phyloP scores from a whole-genome alignment of 2,113 vertebrate species.

The Origma solitaria region DNA sequence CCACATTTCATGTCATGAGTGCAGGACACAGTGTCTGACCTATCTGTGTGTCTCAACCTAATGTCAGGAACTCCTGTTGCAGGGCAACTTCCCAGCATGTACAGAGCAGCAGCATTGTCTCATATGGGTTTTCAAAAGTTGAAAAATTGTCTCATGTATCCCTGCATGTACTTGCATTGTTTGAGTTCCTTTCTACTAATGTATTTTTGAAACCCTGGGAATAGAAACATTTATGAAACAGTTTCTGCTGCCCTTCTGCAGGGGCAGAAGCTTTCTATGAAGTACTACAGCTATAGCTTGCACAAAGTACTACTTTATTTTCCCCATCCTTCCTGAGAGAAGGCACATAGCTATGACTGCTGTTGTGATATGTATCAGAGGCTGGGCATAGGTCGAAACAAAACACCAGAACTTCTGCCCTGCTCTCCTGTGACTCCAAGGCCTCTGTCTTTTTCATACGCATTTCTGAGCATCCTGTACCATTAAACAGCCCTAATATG shows the following conservation, averaged over 20 bases:
- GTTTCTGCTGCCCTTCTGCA: not conserved
- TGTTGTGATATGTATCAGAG: not conserved
- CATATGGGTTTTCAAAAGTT: not conserved
- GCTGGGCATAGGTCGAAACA: not conserved
- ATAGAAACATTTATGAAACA: not conserved
- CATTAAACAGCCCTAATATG: constrained; percentile 7
- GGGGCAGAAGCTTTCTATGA: not conserved
- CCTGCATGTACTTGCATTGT: not conserved
- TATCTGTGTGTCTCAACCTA: not conserved
- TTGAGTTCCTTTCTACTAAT: not conserved
- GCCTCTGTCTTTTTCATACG: not conserved
- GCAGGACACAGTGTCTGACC: not conserved
- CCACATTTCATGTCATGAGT: not conserved
- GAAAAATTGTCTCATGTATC: not conserved
- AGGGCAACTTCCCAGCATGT: not conserved
- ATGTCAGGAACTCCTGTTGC: not conserved
- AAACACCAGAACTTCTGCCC: not conserved
- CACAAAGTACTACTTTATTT: not conserved
- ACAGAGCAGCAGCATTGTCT: not conserved
- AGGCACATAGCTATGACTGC: not conserved
- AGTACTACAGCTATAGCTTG: not conserved
- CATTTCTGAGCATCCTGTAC: not conserved
- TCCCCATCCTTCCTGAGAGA: not conserved
- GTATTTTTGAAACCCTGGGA: not conserved
- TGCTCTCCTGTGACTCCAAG: not conserved